Conservation (phyloP, 2,797 vertebrate genomes). For the Lindbergichthys nudifrons region DNA sequence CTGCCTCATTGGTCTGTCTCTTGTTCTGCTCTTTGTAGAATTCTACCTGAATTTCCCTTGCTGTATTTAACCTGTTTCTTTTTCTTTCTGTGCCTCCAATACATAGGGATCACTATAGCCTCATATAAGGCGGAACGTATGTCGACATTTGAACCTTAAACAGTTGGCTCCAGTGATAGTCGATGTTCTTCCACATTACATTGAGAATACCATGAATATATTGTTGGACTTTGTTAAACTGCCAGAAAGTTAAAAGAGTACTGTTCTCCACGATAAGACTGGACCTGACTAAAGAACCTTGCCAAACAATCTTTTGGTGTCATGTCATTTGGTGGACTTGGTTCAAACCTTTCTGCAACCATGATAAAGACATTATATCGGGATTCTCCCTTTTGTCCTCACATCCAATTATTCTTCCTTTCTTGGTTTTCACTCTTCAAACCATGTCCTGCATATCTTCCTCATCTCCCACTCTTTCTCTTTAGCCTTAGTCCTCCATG, state of each 20-base stretch:
- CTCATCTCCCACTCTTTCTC: not conserved
- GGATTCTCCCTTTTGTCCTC: not conserved
- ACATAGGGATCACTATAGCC: not conserved
- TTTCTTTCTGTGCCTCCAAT: not conserved
- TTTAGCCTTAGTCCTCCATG: conserved; percentile 16
- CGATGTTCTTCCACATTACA: too few species aligned
- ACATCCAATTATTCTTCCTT: not conserved
- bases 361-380: too few species aligned
- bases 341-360: too few species aligned
- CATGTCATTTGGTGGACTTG: too few species aligned
- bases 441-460: not conserved
- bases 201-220: not conserved
- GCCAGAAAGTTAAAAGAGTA: too few species aligned
- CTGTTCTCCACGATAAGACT: too few species aligned
- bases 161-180: not conserved
- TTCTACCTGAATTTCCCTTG: not conserved
- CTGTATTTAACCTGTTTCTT: not conserved
- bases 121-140: not conserved
- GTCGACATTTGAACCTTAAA: not conserved
- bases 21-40: not conserved
- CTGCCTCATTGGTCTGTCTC: not conserved
- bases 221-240: too few species aligned
- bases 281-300: not conserved
- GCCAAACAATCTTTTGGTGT: not conserved
- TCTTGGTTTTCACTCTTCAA: not conserved